These are phyloP conservation scores for Dynastes grantii DNA, from an alignment of 2,888 invertebrate species.

Conservation along the genomic window DNA sequence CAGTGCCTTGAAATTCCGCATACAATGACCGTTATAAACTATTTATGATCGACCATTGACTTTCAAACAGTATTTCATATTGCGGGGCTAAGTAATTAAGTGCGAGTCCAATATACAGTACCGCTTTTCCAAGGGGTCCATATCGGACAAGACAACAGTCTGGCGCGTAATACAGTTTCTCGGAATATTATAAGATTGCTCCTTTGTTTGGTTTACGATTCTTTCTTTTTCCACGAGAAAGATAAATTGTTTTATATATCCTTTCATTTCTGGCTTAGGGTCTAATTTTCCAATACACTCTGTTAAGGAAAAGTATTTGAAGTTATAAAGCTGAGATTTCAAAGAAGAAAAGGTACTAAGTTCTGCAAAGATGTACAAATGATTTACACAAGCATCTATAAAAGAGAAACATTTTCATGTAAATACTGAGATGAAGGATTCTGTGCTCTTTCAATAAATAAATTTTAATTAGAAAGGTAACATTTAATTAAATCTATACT, in stretches of 20 bases:
- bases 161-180: conserved; percentile 38
- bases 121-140: conserved; percentile 48
- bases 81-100: conserved; percentile 51
- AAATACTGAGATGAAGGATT: no score
- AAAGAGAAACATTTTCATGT: not conserved
- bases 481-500: conserved; percentile 5
- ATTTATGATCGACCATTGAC: conserved; percentile 57
- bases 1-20: conserved; percentile 20
- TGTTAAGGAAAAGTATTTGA: not conserved
- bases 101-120: conserved; percentile 55
- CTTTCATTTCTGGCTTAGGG: conserved; percentile 6
- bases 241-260: conserved; percentile 26
- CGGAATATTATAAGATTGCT: conserved; percentile 3
- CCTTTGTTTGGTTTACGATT: conserved; percentile 11
- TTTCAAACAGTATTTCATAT: conserved; percentile 56
- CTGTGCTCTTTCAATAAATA: not conserved
- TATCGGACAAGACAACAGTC: not conserved
- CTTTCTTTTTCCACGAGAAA: conserved; percentile 21
- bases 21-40: conserved; percentile 55
- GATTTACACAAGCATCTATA: not conserved
- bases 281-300: conserved; percentile 9
- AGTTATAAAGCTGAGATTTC: conserved; percentile 27
- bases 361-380: conserved; percentile 13
- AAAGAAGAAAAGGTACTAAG: conserved; percentile 20
- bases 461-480: conserved; percentile 8